Base-by-base conservation (phyloP, 2,888 invertebrate genomes). In the Chymomyza amoena region DNA sequence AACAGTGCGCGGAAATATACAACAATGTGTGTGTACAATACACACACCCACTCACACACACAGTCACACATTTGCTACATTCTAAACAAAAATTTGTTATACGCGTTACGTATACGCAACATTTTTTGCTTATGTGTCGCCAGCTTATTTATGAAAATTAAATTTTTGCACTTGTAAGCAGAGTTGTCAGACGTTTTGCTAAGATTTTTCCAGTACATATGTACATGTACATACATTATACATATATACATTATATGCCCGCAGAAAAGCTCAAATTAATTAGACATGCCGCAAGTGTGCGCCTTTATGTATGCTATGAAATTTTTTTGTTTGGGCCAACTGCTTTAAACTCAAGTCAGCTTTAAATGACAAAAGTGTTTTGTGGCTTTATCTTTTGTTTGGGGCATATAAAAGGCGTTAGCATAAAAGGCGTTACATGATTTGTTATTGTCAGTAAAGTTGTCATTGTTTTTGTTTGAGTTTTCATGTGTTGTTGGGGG, bases 121-220 rank as follows among this genome's bases (percentile, higher is more conserved):
- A 50, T 54, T 61, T 18, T 54, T 60, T 59, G 50, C 66, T 57
- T 69, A 61, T 69, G 62, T 51, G 50, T n/a, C 52, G 20, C 36
- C 7, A 45, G 57, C 64, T 64, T 66, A 68, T 67, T 73, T 66
- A 9, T 52, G 65, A 50, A 77, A 77, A 77, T 60, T 60, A 60
- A 32, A 60, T 60, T 60, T 60, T 60, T 60, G 60, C 36, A 36
- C 60, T 60, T 36, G 60, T 36, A 57, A 57, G 25, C 57, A 45
- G 57, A 15, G 10, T 25, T 57, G 25, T 7, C 57, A 57, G 57
- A 57, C 57, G 57, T 28, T 57, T 57, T 57, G 18, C 18, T 57
- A 57, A 57, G 57, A 57, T 57, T 57, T 57, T 57, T 15, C 4
- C 16, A 1, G 52, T 18, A 18, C 16, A 18, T 18, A 9, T 25